A percentile compares a stretch with the other conserved stretches of the same genome.
phyloP scores from a whole-genome alignment of 2,888 invertebrate genomes.

The Drosophila robusta region DNA sequence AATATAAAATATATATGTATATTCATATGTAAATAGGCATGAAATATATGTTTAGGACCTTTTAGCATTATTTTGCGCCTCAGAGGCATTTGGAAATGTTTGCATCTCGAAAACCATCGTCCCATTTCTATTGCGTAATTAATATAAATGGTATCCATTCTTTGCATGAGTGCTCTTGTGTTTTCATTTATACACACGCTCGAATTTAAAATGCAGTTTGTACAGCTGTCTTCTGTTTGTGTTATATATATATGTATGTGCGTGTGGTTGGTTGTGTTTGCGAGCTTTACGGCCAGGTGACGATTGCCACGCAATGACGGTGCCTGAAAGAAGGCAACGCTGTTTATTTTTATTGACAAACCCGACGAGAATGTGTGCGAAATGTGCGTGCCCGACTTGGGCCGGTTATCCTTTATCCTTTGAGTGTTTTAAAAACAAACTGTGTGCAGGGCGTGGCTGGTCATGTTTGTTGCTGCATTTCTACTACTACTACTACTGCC shows the following conservation, averaged over 20 bases:
- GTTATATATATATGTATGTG: too few relatives aligned
- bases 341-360: slow-evolving; percentile 76
- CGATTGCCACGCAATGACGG: slow-evolving; percentile 72
- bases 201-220: slow-evolving; percentile 30
- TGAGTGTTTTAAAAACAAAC: slow-evolving; percentile 73
- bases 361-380: slow-evolving; percentile 69
- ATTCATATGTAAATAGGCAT: too few relatives aligned
- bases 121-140: slow-evolving; percentile 2
- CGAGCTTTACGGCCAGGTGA: slow-evolving; percentile 59
- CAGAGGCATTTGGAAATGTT: background rate
- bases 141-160: slow-evolving; percentile 11
- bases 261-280: background rate
- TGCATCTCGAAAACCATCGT: background rate
- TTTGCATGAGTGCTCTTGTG: background rate
- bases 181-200: background rate
- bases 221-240: background rate
- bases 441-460: slow-evolving; percentile 37
- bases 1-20: too few relatives aligned
- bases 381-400: slow-evolving; percentile 74
- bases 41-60: too few relatives aligned
- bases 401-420: slow-evolving; percentile 71
- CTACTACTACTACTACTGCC: slow-evolving; percentile 57
- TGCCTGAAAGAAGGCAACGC: slow-evolving; percentile 49
- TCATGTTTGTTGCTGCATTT: slow-evolving; percentile 55
- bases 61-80: background rate